Evolutionary conservation across 1,140 invertebrate genomes (phyloP), one percentile per base, ranked within the genome.

Genomic region (Macrocentrus cingulum): DNA sequence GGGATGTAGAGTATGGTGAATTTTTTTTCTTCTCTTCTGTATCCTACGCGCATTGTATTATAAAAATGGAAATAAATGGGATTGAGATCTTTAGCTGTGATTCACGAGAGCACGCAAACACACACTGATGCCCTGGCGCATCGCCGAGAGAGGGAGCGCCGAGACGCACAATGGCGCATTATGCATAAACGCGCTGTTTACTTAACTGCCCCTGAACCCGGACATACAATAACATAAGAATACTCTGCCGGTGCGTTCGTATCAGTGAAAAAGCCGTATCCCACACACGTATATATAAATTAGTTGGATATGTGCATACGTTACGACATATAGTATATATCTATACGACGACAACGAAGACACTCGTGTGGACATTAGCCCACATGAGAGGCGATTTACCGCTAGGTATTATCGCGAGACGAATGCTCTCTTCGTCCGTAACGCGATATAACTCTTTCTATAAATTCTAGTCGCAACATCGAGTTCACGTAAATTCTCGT

Each of bases 391-490:
- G 56, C 66, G 60, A 69, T 71, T 71, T 69, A 71, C 71, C 71
- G 71, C 68, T 73, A 73, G 55, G 71, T 68, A 70, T 70, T 72
- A 70, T 72, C 66, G 63, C 67, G 62, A 67, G 59, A 69, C 62
- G 62, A 67, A 66, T 62, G 65, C 23, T 51, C 51, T 37, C 52
- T 42, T 44, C 53, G 16, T 37, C 16, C 45, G 45, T 41, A 36
- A 29, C 19, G 46, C 46, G 46, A 57, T 57, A n/a, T n/a, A 57
- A 57, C 55, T 50, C 42, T 56, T 61, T 56, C 55, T 61, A 51
- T 49, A 56, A 45, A 42, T 37, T 18, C 56, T 37, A 20, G 23
- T 22, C 18, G 9, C 8, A 49, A 48, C 45, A 57, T 57, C 49
- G 45, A 51, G 25, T 20, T 29, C 13, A 55, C 16, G 48, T 42